Evolutionary conservation across 2,797 vertebrate species (phyloP), one percentile per base, ranked within the genome.

Genomic region (Pangasius djambal): DNA sequence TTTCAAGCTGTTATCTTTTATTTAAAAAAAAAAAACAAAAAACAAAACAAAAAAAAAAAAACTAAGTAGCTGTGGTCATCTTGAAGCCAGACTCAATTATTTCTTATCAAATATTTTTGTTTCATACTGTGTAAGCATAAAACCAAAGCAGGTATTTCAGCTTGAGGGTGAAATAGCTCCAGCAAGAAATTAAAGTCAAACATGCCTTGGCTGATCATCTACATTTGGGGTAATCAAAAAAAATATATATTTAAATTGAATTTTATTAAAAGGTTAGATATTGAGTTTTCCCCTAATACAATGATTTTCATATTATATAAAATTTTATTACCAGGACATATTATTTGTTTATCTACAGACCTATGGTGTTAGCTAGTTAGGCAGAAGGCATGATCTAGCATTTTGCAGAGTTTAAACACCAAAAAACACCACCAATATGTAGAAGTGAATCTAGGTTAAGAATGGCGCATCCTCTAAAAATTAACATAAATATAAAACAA

Each of bases 351-450:
- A 83, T 57, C 16, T 50, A 44, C 40, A 70, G 52, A 65, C 25
- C 22, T 74, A 87, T 65, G n/a, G 48, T 28, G 75, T 87, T 89
- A 57, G 83, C 82, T 84, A 34, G 61, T 52, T 88, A 81, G 57
- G 48, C 55, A 72, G 82, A 31, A 75, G 59, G 44, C 72, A 72
- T 20, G 65, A 67, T 67, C 86, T 79, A 84, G 88, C 40, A 86
- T 63, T 88, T 6, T 59, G 16, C 52, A 88, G 77, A 81, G 81
- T 50, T n/a, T 65, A 25, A 87, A 79, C 77, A 59, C 4, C 78
- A 75, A 48, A 59, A 88, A 88, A 91, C 8, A 77, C 31, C 6
- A 37, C 2, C 6, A 15, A 6, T 28, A 44, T 72, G 40, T 40
- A 69, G 8, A 20, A 65, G n/a, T 65, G 52, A 86, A 6, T 55